Conservation (phyloP, 2,113 vertebrate genomes). For the Ploceus nigricollis region DNA sequence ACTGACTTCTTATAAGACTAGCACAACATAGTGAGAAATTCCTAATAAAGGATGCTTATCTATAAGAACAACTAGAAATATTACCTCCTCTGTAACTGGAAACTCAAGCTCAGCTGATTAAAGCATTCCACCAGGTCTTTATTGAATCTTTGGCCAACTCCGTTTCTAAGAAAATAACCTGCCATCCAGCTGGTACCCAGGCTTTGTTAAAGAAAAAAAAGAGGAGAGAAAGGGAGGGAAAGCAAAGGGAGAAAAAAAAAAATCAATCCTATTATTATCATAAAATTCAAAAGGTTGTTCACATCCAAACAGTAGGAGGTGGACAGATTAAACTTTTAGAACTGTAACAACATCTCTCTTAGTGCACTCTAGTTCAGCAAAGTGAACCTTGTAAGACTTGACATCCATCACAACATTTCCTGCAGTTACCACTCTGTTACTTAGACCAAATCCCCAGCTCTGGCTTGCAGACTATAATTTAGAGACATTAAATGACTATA, state of each 20-base stretch:
- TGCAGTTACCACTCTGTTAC: slow-evolving; percentile 15
- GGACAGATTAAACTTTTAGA: slow-evolving; percentile 37
- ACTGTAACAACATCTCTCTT: neutral
- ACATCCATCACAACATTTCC: slow-evolving; percentile 46
- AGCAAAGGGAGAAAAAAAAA: neutral
- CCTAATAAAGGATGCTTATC: neutral
- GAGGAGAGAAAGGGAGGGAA: neutral
- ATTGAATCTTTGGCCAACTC: neutral
- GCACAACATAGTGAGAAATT: neutral
- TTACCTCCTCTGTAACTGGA: neutral
- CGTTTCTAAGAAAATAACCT: slow-evolving; percentile 15
- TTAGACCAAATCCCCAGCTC: slow-evolving; percentile 39
- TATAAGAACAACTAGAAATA: neutral
- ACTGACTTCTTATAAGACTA: neutral
- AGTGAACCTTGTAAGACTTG: neutral
- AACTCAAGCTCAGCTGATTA: neutral
- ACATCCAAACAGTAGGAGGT: slow-evolving; percentile 26
- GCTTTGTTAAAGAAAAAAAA: neutral
- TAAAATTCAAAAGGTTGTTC: slow-evolving; percentile 7
- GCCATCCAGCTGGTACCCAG: neutral
- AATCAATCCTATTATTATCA: neutral
- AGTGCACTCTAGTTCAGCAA: neutral
- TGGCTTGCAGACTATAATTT: slow-evolving; percentile 36
- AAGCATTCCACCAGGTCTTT: neutral
- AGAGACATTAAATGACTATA: slow-evolving; percentile 43